Conservation (phyloP, 2,888 invertebrate genomes). For the Caenorhabditis virilis region DNA sequence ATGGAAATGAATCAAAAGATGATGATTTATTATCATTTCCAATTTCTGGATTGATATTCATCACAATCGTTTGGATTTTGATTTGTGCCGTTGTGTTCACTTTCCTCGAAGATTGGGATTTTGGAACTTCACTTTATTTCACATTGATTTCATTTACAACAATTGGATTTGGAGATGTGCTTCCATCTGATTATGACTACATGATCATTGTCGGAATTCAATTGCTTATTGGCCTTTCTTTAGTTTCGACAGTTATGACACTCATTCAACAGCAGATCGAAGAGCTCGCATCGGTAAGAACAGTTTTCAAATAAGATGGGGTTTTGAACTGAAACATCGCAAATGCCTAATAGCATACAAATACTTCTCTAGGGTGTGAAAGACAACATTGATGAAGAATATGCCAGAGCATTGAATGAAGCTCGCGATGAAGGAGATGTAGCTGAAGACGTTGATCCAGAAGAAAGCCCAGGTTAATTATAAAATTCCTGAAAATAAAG, state of each 20-base stretch:
- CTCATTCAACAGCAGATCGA: conserved; percentile 67
- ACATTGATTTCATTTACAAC: conserved; percentile 62
- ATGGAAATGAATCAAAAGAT: conserved; percentile 8
- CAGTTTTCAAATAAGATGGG: background rate
- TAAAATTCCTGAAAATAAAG: no score
- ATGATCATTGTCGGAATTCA: conserved; percentile 59
- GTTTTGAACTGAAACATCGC: background rate
- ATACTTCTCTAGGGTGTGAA: conserved; percentile 56
- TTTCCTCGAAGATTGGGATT: conserved; percentile 61
- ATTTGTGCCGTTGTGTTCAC: conserved; percentile 60
- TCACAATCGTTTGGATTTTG: conserved; percentile 63
- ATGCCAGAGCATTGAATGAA: conserved; percentile 58
- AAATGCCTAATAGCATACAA: no score
- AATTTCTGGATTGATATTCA: conserved; percentile 55
- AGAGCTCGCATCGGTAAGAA: conserved; percentile 54
- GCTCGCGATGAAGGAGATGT: conserved; percentile 54
- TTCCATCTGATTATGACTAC: conserved; percentile 56
- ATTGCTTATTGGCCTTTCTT: conserved; percentile 61
- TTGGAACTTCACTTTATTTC: conserved; percentile 65
- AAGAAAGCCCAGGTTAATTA: conserved; percentile 28
- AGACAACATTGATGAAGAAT: conserved; percentile 64
- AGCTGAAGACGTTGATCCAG: conserved; percentile 27
- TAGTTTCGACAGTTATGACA: conserved; percentile 64
- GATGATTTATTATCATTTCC: conserved; percentile 65
- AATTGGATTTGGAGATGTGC: conserved; percentile 65